These are phyloP conservation scores for Dendrolimus pini DNA, from an alignment of 2,888 invertebrate genomes.

Conservation along the genomic window DNA sequence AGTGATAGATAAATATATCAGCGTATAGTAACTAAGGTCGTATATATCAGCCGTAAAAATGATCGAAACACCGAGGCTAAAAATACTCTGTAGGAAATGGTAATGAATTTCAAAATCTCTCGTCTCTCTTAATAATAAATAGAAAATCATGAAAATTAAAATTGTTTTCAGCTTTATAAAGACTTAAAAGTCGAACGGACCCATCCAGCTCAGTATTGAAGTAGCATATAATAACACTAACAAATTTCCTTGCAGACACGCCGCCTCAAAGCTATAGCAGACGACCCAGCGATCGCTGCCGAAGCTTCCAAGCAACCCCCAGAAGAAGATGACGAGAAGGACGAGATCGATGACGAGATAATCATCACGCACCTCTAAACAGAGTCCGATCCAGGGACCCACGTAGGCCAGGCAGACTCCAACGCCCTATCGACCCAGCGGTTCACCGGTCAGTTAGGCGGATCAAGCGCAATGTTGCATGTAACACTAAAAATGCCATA, in stretches of 20 bases:
- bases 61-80: no score
- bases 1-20: no score
- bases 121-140: no score
- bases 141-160: no score
- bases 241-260: slow-evolving; percentile 60
- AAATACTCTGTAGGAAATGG: no score
- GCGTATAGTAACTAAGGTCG: no score
- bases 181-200: no score
- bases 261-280: slow-evolving; percentile 84
- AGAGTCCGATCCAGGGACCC: not conserved
- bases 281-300: slow-evolving; percentile 77
- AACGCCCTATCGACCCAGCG: slow-evolving; percentile 5
- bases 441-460: not conserved
- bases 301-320: slow-evolving; percentile 81
- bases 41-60: no score
- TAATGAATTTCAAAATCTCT: no score
- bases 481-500: not conserved
- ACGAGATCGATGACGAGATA: slow-evolving; percentile 92
- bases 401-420: not conserved
- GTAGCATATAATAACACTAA: no score
- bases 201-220: no score
- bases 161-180: no score
- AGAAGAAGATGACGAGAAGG: slow-evolving; percentile 91
- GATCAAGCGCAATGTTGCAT: not conserved
- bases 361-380: slow-evolving; percentile 88